Evolutionary conservation across 2,113 vertebrate genomes (phyloP), one percentile per base, ranked within the genome.

Genomic region (Thinocorus orbignyianus): DNA sequence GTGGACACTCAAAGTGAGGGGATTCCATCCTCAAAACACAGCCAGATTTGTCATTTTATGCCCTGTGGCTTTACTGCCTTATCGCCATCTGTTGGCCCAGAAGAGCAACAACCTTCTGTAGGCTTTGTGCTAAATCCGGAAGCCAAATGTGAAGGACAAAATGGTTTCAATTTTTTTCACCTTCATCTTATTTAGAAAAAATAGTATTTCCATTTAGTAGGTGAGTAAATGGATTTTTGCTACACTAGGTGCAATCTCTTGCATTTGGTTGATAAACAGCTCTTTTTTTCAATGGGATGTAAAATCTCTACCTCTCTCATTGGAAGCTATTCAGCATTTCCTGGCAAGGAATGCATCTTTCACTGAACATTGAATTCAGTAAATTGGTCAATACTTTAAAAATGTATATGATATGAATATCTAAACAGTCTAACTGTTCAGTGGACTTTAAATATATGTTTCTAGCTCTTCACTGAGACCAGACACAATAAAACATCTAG

Each of bases 321-420:
- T 51, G 28, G 35, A 71, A 28, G 31, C 51, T 81, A 12, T 78
- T 81, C 24, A 35, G 22, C 26, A 65, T 81, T 91, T 86, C 62
- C n/a, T 44, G 52, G 33, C 2, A 2, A 62, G 16, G 24, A 86
- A 68, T 4, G 2, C 20, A 17, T 62, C 44, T 78, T 70, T 84
- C 90, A 81, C 20, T 46, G 42, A 71, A 66, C 22, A 13, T 94
- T 71, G 86, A 69, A 68, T 74, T 84, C 84, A 84, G 12, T 80
- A 61, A 91, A 37, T 81, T 69, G 49, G 14, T 83, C 71, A 70
- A 37, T 62, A 82, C 28, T 62, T 92, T 90, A 88, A 93, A 93
- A 88, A 92, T 86, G 5, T 58, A 62, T 70, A 66, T 31, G n/a
- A 41, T 62, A 90, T 52, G 20, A 82, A 88, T 90, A 90, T 92